These are phyloP conservation scores for Isotomurus palustris DNA, from an alignment of 2,888 invertebrate species.

Conservation along the genomic window DNA sequence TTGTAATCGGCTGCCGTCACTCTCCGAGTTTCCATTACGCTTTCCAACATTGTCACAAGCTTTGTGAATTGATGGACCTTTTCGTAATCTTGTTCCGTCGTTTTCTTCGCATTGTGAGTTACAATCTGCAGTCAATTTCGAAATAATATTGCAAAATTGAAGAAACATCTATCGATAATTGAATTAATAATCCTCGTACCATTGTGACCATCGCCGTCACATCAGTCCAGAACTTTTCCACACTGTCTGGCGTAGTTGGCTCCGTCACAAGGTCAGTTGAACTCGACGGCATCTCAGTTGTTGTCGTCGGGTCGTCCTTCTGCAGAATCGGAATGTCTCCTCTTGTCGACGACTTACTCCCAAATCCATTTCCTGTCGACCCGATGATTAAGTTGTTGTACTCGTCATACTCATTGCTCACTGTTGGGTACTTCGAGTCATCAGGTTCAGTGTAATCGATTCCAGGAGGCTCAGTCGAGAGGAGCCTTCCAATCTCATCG, in stretches of 20 bases:
- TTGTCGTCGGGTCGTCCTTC: constrained; percentile 31
- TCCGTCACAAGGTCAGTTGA: constrained; percentile 20
- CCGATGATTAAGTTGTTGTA: constrained; percentile 15
- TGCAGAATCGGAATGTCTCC: constrained; percentile 43
- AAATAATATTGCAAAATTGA: too few relatives aligned
- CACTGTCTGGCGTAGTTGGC: constrained; percentile 35
- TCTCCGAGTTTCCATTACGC: constrained; percentile 37
- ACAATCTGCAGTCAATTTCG: constrained; percentile 15
- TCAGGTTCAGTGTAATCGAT: constrained; percentile 31
- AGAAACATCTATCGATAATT: too few relatives aligned
- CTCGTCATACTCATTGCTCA: constrained; percentile 9
- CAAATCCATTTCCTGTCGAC: constrained; percentile 27
- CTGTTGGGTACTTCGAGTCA: constrained; percentile 24
- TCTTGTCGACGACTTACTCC: constrained; percentile 36
- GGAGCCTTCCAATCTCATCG: not conserved
- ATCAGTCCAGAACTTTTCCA: constrained; percentile 43
- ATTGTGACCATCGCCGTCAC: constrained; percentile 39
- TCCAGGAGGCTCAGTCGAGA: constrained; percentile 19
- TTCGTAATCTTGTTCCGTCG: constrained; percentile 36
- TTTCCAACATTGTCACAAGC: constrained; percentile 41
- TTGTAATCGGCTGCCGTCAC: constrained; percentile 34
- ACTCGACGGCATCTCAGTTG: constrained; percentile 27
- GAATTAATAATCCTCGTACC: too few relatives aligned
- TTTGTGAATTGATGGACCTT: constrained; percentile 39
- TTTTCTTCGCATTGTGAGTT: constrained; percentile 41